Base-by-base conservation (phyloP, 2,797 vertebrate genomes). In the Aplochiton taeniatus region DNA sequence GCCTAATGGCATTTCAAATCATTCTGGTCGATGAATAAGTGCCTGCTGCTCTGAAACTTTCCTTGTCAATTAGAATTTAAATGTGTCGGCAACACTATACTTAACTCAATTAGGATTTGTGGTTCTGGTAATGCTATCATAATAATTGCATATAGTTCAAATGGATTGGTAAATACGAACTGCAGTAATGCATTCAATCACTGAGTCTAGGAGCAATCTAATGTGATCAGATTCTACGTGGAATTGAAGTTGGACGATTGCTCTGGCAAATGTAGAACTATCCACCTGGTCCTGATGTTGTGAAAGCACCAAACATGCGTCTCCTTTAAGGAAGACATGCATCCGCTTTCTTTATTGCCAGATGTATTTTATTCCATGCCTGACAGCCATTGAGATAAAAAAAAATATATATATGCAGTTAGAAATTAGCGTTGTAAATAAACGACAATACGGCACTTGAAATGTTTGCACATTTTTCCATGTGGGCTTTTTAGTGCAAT, bases 211-310 rank as follows among this genome's bases (percentile, higher is more conserved):
- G 46, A 46, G 75, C 79, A 62, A 65, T 69, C 84, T 72, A 31
- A 31, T 31, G 31, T 31, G 31, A 31, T 78, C 83, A 76, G 45
- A 69, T 59, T 72, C 63, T 74, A 75, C 42, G 70, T 75, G 58
- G 66, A 60, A 73, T 14, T 61, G 63, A 72, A 69, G 64, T 66
- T 70, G 65, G 19, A 52, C 66, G 62, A 73, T 63, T 78, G 46
- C 62, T 62, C 61, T 58, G 20, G 46, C 10, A 9, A 20, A 54
- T 47, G 19, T 57, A 46, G 58, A 52, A 67, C 68, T 58, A 61
- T 51, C 69, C 60, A 66, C 76, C 57, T 51, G 81, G 47, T 84
- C 84, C 79, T 79, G 86, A 83, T 88, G 85, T 60, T 83, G 75
- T 69, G 65, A 58, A 52, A 76, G 68, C 61, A 14, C 46, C 52